phyloP scores from a whole-genome alignment of 2,113 vertebrate species.

The Aleadryas rufinucha region DNA sequence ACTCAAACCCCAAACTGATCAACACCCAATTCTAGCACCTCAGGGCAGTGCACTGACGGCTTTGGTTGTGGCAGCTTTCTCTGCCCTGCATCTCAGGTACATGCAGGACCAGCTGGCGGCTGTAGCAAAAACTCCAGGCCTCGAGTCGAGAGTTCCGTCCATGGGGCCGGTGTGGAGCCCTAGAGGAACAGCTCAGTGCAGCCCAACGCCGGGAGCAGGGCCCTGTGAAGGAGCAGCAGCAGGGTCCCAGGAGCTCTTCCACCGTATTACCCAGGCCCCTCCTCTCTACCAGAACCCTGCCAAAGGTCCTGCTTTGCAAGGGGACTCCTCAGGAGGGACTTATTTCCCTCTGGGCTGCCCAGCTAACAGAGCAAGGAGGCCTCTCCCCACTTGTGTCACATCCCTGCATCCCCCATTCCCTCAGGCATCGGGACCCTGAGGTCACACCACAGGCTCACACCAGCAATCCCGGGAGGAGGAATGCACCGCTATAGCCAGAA shows the following conservation, averaged over 20 bases:
- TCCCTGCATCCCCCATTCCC: not conserved
- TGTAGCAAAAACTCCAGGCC: not conserved
- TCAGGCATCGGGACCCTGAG: rapidly evolving
- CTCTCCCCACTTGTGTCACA: not conserved
- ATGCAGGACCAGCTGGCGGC: not conserved
- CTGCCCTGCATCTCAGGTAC: not conserved
- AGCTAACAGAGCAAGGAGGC: not conserved
- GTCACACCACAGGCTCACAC: rapidly evolving
- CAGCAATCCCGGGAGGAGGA: not conserved
- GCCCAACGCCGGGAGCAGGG: not conserved
- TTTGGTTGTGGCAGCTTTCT: not conserved
- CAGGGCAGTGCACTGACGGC: not conserved
- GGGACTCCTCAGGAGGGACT: too few relatives aligned
- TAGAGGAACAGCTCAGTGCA: not conserved
- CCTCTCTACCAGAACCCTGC: not conserved
- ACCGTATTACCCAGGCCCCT: rapidly evolving
- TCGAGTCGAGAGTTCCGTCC: too few relatives aligned
- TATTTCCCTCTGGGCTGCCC: too few relatives aligned
- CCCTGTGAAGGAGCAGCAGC: not conserved
- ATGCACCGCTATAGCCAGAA: not conserved
- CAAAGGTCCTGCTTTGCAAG: not conserved
- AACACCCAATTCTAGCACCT: not conserved
- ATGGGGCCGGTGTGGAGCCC: rapidly evolving
- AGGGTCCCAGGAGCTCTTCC: not conserved
- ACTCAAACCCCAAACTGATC: not conserved